Evolutionary conservation across 2,797 vertebrate species (phyloP).

Genomic region (Podarcis lilfordi): DNA sequence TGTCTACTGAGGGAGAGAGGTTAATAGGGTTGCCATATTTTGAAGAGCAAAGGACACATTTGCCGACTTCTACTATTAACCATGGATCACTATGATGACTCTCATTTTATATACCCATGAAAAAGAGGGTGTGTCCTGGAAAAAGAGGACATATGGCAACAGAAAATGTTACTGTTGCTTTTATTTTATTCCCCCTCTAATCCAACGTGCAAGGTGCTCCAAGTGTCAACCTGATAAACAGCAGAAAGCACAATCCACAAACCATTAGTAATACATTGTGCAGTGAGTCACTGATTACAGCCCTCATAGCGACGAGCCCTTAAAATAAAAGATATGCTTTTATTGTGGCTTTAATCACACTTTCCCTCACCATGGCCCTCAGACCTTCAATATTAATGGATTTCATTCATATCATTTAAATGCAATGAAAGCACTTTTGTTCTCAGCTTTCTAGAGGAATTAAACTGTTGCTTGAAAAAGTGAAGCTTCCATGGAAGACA

Average conservation of each 20-base stretch:
- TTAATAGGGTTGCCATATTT: too few relatives aligned
- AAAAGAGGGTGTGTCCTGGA: too few relatives aligned
- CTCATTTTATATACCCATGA: too few relatives aligned
- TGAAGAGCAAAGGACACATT: too few relatives aligned
- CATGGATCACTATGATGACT: too few relatives aligned
- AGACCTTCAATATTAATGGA: slow-evolving; percentile 8
- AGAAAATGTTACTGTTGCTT: not conserved
- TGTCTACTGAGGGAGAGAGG: too few relatives aligned
- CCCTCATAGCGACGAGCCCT: slow-evolving; percentile 52
- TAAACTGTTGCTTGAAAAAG: slow-evolving; percentile 31
- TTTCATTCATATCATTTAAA: slow-evolving; percentile 57
- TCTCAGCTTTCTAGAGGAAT: slow-evolving; percentile 48
- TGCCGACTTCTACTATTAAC: too few relatives aligned
- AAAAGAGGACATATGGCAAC: too few relatives aligned
- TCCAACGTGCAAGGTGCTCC: slow-evolving; percentile 38
- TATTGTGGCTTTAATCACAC: slow-evolving; percentile 21
- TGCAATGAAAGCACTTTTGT: slow-evolving; percentile 17
- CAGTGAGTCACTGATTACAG: slow-evolving; percentile 59
- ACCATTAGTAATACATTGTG: slow-evolving; percentile 59
- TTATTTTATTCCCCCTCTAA: not conserved
- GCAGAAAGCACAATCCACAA: slow-evolving; percentile 55
- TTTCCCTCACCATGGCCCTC: slow-evolving; percentile 23
- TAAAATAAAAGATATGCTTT: slow-evolving; percentile 54
- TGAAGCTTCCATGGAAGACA: slow-evolving; percentile 42
- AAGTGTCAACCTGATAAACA: slow-evolving; percentile 62